Conservation (phyloP, 2,888 invertebrate genomes). For the Sericinus montela region DNA sequence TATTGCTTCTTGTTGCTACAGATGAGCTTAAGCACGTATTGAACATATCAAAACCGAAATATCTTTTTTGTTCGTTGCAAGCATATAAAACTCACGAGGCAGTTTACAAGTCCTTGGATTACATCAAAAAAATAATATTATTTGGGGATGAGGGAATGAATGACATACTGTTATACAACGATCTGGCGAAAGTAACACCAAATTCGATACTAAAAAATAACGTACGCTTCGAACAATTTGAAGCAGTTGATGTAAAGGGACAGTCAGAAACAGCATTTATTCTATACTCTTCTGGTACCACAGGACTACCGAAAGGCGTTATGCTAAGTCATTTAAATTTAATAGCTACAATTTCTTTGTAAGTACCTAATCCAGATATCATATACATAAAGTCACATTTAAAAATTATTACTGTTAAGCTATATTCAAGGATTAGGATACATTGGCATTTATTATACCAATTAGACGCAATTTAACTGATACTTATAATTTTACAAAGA, state of each 20-base stretch:
- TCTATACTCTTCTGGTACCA: constrained; percentile 38
- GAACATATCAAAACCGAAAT: constrained; percentile 25
- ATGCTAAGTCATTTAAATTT: constrained; percentile 33
- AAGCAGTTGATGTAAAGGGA: constrained; percentile 25
- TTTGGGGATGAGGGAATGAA: constrained; percentile 21
- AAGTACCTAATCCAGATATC: neutral
- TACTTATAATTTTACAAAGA: too few species aligned
- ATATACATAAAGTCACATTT: too few species aligned
- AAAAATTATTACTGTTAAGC: too few species aligned
- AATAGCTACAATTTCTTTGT: constrained; percentile 6
- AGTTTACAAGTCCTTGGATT: constrained; percentile 17
- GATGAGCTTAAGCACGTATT: constrained; percentile 28
- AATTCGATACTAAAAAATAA: constrained; percentile 4
- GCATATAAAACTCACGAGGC: constrained; percentile 18
- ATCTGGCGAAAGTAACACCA: constrained; percentile 13
- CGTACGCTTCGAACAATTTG: constrained; percentile 24
- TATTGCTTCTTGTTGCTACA: constrained; percentile 17
- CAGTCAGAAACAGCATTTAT: constrained; percentile 26
- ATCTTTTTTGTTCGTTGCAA: constrained; percentile 23
- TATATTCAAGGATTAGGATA: too few species aligned
- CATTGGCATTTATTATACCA: too few species aligned
- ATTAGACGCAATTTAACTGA: too few species aligned
- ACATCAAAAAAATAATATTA: constrained; percentile 25
- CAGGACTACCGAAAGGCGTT: constrained; percentile 37
- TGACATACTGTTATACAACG: constrained; percentile 18